Evolutionary conservation across 2,888 invertebrate species (phyloP), one percentile per base, ranked within the genome.

Genomic region (Macaria liturata): DNA sequence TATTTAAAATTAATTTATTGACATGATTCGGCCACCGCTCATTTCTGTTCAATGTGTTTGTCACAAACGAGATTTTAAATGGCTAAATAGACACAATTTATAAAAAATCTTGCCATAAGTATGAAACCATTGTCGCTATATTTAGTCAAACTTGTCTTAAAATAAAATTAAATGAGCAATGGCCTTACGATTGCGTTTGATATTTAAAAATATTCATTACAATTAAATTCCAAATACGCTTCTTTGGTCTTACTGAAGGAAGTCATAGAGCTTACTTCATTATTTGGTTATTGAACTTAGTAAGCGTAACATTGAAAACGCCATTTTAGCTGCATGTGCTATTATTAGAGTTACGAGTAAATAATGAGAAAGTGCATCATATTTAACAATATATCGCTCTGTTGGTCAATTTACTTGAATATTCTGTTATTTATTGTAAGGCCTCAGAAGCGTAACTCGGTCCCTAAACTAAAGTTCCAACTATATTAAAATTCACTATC

Each of bases 401-500:
- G 20, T 20, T 2, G 20, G 20, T 1, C 20, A 20, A 20, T 20
- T 20, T 20, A 20, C 20, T 20, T 20, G 20, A 20, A 37, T 37
- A 6, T 37, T 37, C 34, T 6, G 7, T 20, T 6, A 37, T 37
- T 37, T 4, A 6, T 37, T 37, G 46, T 50, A 47, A 59, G 55
- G 55, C 42, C 51, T 51, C 31, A 59, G 50, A 39, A 52, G 51
- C 55, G n/a, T 59, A 31, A 55, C 9, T 4, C 42, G 3, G 20
- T 20, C 32, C 49, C 47, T 58, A 61, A 5, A 30, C 49, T 58
- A 61, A 58, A 55, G 9, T 54, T 61, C 54, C 61, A 61, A 61
- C 64, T 67, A 64, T 49, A 46, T 66, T 68, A 68, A 68, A 68
- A 66, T 68, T 66, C 67, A 66, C 66, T 63, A 68, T 46, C 67